Base-by-base conservation (phyloP, 2,888 invertebrate genomes). In the Drosophila longiperda region DNA sequence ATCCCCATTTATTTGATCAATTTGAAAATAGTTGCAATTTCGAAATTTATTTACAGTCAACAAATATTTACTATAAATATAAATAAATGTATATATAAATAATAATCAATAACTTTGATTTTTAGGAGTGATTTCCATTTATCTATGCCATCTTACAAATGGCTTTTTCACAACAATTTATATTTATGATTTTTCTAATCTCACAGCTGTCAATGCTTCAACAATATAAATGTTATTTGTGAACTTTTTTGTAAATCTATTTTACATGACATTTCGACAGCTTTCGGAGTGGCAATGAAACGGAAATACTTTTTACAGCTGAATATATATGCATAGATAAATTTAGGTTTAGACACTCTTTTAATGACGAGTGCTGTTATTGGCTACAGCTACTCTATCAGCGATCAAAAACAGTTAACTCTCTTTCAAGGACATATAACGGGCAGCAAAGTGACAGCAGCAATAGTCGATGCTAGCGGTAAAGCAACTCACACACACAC, bases 351-450 rank as follows among this genome's bases (percentile, higher is more conserved):
- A 26, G 23, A 34, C 12, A 26, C 36, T n/a, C 7, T 8, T 26
- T 11, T 8, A 7, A 33, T 17, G 33, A 5, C 7, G 45, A 17
- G 23, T 64, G 40, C 49, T 61, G 17, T 26, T 23, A 33, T 45
- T 52, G 11, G 48, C 49, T 20, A 1, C 52, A 54, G 15, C 36
- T 54, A 20, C 48, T 45, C 49, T 52, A 53, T 74, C 79, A 60
- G 38, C 52, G 49, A 77, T 70, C 78, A 67, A 67, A 58, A 68
- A 85, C 89, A 77, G 87, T 87, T 87, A 89, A 61, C 77, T 83
- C 77, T 83, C 73, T 83, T 77, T 89, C 85, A 85, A 85, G 85
- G 85, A 85, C 85, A 85, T 55, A 70, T 85, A 88, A 84, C 86
- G 88, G 83, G 42, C 61, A 54, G 52, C 36, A 60, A 50, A 66